These are phyloP conservation scores for Xerus rutilus DNA, from an alignment of 2,797 vertebrate species.

Conservation along the genomic window DNA sequence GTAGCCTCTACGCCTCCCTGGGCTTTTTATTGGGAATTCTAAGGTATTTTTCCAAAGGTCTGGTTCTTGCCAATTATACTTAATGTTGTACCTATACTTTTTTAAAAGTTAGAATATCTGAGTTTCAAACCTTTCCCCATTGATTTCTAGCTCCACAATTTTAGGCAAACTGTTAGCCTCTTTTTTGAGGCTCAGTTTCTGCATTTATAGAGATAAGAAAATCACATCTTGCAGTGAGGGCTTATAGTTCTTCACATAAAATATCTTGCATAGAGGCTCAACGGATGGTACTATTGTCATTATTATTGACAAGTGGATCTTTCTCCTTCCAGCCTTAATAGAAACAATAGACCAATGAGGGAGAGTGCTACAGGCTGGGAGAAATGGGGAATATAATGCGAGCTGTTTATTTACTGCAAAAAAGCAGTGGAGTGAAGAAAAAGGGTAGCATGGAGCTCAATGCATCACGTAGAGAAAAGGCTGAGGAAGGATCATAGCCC, in stretches of 20 bases:
- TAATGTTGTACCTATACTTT: not conserved
- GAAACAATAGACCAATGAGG: not conserved
- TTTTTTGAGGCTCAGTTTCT: not conserved
- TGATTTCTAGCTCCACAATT: not conserved
- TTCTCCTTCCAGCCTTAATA: not conserved
- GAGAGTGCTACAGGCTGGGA: not conserved
- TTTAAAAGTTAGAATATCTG: not conserved
- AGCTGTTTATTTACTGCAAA: not conserved
- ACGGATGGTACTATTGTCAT: not conserved
- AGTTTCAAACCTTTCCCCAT: not conserved
- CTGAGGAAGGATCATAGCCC: fast-evolving
- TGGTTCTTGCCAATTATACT: not conserved
- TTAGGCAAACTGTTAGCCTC: not conserved
- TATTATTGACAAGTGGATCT: not conserved
- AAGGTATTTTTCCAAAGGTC: not conserved
- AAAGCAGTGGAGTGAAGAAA: not conserved
- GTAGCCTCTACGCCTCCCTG: not conserved
- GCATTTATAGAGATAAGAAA: not conserved
- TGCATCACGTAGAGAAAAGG: not conserved
- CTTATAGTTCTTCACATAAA: not conserved
- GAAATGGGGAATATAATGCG: not conserved
- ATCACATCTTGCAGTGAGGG: not conserved
- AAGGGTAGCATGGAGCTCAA: not conserved
- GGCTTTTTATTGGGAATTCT: not conserved
- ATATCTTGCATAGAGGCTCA: not conserved